These are phyloP conservation scores for Subanguina moxae DNA, from an alignment of 1,140 invertebrate species.

Conservation along the genomic window DNA sequence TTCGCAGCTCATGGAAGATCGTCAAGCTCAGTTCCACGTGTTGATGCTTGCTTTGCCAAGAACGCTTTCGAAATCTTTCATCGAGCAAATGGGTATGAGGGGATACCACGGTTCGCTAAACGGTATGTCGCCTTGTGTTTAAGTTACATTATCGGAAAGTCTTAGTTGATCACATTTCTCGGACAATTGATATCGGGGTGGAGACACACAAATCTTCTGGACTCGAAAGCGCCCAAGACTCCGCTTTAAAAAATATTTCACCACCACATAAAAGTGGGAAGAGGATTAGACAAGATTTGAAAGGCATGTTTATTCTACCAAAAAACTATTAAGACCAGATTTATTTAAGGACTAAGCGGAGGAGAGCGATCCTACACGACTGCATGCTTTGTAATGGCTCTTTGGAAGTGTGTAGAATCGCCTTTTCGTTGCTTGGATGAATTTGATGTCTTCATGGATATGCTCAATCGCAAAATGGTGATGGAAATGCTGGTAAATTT, in stretches of 20 bases:
- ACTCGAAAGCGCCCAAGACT: not conserved
- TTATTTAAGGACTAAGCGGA: constrained; percentile 70
- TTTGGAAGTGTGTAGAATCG: constrained; percentile 83
- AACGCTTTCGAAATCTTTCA: constrained; percentile 17
- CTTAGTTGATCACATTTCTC: constrained; percentile 23
- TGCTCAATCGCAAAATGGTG: constrained; percentile 39
- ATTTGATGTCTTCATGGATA: constrained; percentile 93
- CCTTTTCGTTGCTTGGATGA: constrained; percentile 95
- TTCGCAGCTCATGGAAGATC: constrained; percentile 12
- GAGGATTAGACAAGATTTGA: constrained; percentile 26
- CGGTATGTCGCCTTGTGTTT: too few species aligned
- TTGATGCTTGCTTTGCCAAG: constrained; percentile 15
- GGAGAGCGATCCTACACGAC: constrained; percentile 92
- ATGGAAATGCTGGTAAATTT: constrained; percentile 31
- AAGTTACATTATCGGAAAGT: too few species aligned
- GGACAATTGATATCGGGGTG: not conserved
- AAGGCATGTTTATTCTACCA: constrained; percentile 2
- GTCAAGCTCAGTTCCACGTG: not conserved
- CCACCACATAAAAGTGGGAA: constrained; percentile 9
- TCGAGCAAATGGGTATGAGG: constrained; percentile 14
- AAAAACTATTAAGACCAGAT: constrained; percentile 14
- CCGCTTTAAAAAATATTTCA: not conserved
- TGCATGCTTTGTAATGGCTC: constrained; percentile 82
- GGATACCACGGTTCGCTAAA: constrained; percentile 18
- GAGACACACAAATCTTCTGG: not conserved